Percentiles rank a stretch among this genome's conserved stretches.
Conservation (phyloP, 2,888 invertebrate genomes). For the Junonia oenone region DNA sequence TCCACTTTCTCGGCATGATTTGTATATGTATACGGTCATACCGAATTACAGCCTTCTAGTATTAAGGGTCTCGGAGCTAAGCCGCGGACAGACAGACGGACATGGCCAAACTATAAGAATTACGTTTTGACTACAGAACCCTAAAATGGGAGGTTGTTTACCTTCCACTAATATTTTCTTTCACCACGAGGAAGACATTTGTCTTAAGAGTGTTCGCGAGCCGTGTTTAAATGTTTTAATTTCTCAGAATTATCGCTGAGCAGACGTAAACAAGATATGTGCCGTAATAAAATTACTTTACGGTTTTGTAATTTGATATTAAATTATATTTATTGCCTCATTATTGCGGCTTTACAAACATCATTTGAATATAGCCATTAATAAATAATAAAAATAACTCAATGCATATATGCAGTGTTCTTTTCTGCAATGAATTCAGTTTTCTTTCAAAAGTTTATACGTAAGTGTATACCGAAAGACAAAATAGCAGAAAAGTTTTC, state of each 20-base stretch:
- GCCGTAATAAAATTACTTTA: conserved; percentile 22
- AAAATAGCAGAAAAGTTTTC: too few species aligned
- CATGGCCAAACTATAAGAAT: too few species aligned
- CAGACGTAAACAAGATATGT: conserved; percentile 6
- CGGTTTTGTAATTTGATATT: conserved; percentile 21
- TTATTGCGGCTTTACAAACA: conserved; percentile 4
- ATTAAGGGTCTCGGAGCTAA: too few species aligned
- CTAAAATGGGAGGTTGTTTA: too few species aligned
- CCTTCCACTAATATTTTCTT: conserved; percentile 3
- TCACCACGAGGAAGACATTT: conserved; percentile 15
- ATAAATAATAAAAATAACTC: neutral
- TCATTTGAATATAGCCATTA: neutral
- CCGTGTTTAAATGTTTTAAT: conserved; percentile 6
- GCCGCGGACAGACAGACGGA: too few species aligned
- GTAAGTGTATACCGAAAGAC: too few species aligned
- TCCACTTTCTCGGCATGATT: too few species aligned
- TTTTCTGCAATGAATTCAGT: too few species aligned
- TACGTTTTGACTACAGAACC: too few species aligned
- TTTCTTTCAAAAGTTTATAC: too few species aligned
- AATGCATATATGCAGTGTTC: neutral
- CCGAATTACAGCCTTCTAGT: too few species aligned
- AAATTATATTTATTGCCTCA: conserved; percentile 20
- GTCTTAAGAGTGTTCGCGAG: conserved; percentile 1
- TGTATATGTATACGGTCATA: too few species aligned
- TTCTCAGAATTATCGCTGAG: conserved; percentile 13